These are phyloP conservation scores for Microplitis demolitor DNA, from an alignment of 1,140 invertebrate genomes.

Conservation along the genomic window DNA sequence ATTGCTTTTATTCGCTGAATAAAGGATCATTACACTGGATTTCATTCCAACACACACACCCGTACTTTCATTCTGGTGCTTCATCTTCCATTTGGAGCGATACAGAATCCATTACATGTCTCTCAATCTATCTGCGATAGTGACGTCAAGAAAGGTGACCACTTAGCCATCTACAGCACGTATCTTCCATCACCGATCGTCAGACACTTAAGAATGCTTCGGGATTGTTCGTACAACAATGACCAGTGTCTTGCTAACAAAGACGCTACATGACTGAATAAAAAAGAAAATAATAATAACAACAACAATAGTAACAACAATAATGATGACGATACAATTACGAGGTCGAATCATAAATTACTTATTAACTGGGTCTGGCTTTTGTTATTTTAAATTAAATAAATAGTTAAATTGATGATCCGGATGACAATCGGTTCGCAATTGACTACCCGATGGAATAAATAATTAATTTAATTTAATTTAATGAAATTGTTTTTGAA, in stretches of 20 bases:
- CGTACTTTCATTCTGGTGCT: too few species aligned
- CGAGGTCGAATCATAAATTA: neutral
- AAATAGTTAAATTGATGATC: neutral
- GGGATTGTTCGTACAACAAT: slow-evolving; percentile 12
- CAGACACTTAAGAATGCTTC: slow-evolving; percentile 9
- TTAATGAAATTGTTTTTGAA: neutral
- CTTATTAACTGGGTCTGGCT: neutral
- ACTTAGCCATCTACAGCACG: slow-evolving; percentile 11
- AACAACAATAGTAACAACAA: neutral
- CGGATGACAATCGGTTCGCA: neutral
- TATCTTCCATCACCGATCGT: slow-evolving; percentile 22
- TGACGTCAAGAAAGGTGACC: neutral
- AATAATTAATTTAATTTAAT: neutral
- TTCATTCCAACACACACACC: neutral
- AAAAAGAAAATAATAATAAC: neutral
- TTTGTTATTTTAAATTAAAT: neutral
- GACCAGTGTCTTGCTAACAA: neutral
- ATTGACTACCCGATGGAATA: neutral
- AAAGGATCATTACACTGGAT: slow-evolving; percentile 3
- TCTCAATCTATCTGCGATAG: neutral
- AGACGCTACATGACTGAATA: neutral
- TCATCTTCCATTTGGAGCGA: neutral
- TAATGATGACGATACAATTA: neutral
- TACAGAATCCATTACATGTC: neutral
- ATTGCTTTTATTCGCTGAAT: too few species aligned